These are phyloP conservation scores for Notiomystis cincta DNA, from an alignment of 2,113 vertebrate species.

Conservation along the genomic window DNA sequence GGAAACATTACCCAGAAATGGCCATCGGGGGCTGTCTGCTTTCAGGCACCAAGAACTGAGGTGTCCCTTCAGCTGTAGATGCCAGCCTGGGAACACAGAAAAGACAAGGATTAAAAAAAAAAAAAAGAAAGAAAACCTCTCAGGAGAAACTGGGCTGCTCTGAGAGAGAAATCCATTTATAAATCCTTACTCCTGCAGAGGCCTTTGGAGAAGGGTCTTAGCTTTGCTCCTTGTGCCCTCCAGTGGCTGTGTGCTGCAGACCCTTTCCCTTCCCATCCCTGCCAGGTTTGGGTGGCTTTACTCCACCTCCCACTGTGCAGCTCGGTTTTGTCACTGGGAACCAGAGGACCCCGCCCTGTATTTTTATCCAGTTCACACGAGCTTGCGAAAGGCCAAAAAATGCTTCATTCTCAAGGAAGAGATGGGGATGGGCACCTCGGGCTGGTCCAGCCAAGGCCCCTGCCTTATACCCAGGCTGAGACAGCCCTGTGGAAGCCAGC, in stretches of 20 bases:
- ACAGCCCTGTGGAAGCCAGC: neutral
- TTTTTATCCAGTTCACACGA: neutral
- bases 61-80: neutral
- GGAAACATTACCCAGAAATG: rapidly evolving
- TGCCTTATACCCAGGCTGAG: neutral
- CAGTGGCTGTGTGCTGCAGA: neutral
- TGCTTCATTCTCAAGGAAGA: neutral
- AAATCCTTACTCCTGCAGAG: rapidly evolving
- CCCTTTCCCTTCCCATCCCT: neutral
- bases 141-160: neutral
- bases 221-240: slow-evolving; percentile 1
- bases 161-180: neutral
- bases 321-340: neutral
- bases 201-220: neutral
- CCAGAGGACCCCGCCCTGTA: neutral
- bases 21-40: neutral
- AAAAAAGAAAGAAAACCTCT: neutral
- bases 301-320: neutral
- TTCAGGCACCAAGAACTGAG: neutral
- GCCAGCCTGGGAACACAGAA: neutral
- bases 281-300: rapidly evolving
- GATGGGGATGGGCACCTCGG: neutral
- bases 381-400: neutral
- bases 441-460: neutral
- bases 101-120: neutral